phyloP scores from a whole-genome alignment of 1,140 invertebrate genomes.

The Latrodectus geometricus region DNA sequence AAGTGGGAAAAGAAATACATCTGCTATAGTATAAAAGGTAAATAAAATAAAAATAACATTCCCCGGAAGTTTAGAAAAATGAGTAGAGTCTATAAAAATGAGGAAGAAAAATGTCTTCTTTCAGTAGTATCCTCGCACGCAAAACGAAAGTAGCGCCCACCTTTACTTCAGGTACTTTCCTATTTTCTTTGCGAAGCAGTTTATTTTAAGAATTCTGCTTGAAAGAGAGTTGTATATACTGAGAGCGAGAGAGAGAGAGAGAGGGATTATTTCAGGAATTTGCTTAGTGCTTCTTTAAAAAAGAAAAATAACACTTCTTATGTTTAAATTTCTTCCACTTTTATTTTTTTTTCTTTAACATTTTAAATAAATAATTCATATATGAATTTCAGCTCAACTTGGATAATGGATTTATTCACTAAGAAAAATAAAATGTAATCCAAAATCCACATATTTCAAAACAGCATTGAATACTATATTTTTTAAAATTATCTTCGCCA shows the following conservation, averaged over 20 bases:
- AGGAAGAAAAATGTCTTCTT: conserved; percentile 17
- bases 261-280: not conserved
- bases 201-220: not conserved
- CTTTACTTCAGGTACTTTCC: not conserved
- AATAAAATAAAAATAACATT: conserved; percentile 11
- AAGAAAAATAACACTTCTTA: too few relatives aligned
- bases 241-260: not conserved
- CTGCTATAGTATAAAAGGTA: conserved; percentile 12
- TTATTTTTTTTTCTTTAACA: too few relatives aligned
- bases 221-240: not conserved
- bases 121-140: conserved; percentile 3
- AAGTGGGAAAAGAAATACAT: conserved; percentile 22
- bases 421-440: too few relatives aligned
- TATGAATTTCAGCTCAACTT: too few relatives aligned
- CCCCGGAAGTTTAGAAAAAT: conserved; percentile 23
- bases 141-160: not conserved
- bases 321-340: too few relatives aligned
- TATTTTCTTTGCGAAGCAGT: not conserved
- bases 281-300: not conserved
- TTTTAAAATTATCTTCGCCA: too few relatives aligned
- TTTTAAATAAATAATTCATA: too few relatives aligned
- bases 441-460: too few relatives aligned
- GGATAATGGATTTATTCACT: too few relatives aligned
- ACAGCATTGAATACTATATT: too few relatives aligned
- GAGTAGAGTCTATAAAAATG: not conserved